Evolutionary conservation across 2,113 vertebrate species (phyloP), one percentile per base, ranked within the genome.

Genomic region (Petromus typicus): DNA sequence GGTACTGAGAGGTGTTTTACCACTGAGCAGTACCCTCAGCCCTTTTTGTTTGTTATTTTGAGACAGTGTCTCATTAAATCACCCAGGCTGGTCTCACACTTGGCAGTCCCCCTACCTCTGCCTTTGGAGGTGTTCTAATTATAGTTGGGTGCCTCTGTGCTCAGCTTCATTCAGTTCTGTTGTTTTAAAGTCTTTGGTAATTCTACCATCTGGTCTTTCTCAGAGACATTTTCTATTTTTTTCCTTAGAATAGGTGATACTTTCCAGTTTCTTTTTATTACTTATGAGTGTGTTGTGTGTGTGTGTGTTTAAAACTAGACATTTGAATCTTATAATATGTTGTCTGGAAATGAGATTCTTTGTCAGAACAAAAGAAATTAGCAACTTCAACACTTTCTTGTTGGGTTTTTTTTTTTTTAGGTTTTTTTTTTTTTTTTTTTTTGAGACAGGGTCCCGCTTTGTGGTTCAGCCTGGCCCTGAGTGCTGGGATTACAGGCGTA

Each of bases 101-200:
- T 71, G 67, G 67, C 14, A 40, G 22, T 71, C 20, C n/a, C 20
- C n/a, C 25, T 45, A 27, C 23, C 12, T 75, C 40, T 14, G 25
- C 71, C 83, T 54, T n/a, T 59, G 7, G 59, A 85, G 57, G 51
- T 69, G 25, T 61, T 83, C 63, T 83, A 54, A 82, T 10, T 23
- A 82, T 63, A 45, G 40, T 43, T 40, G 14, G 45, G 12, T 8
- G 5, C 25, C 25, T 37, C 67, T 20, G 40, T 43, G 37, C 37
- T 20, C 10, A 25, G 22, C 37, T 73, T 73, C 67, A 23, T 40
- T 71, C 43, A 43, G 23, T 25, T 43, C 16, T 54, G 10, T n/a
- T 83, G 32, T 87, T 90, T 75, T 82, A 71, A 95, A 86, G 34
- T 66, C 40, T 78, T 86, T 96, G 18, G 30, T 63, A 66, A 56